A percentile compares a stretch with the other conserved stretches of the same genome.
Conservation (phyloP, 2,113 vertebrate genomes). For the Macrotus californicus region DNA sequence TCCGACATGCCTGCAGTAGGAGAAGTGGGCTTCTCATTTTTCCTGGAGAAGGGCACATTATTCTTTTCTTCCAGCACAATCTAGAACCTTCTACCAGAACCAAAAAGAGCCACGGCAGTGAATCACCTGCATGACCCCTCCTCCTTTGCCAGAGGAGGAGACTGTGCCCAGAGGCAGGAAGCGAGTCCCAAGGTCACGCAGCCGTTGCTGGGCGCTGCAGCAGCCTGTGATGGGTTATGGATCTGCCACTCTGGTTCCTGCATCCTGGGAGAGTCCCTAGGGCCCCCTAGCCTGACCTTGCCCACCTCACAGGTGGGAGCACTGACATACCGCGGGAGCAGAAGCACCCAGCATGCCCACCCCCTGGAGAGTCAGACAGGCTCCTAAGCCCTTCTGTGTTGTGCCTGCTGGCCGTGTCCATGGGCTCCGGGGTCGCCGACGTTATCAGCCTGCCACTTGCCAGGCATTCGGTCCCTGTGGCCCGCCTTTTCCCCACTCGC, state of each 20-base stretch:
- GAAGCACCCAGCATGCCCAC: neutral
- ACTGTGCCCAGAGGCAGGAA: conserved; percentile 8
- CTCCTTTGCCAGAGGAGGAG: neutral
- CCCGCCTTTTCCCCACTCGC: neutral
- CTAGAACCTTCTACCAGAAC: conserved; percentile 55
- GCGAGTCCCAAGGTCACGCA: neutral
- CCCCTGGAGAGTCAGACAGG: neutral
- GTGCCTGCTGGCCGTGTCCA: neutral
- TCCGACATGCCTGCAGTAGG: neutral
- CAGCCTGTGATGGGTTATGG: neutral
- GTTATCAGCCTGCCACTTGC: neutral
- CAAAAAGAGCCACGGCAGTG: neutral
- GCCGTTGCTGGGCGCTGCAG: neutral
- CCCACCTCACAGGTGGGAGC: neutral
- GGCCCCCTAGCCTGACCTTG: neutral
- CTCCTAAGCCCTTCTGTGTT: neutral
- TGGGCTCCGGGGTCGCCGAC: neutral
- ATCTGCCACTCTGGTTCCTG: neutral
- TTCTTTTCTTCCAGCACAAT: neutral
- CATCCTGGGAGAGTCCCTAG: neutral
- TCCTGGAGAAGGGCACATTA: conserved; percentile 33
- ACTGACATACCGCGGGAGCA: neutral
- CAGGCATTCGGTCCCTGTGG: neutral
- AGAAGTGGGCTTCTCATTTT: conserved; percentile 12
- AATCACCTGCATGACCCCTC: conserved; percentile 27